Base-by-base conservation (phyloP, 2,113 vertebrate species). In the Periophthalmus modestus region DNA sequence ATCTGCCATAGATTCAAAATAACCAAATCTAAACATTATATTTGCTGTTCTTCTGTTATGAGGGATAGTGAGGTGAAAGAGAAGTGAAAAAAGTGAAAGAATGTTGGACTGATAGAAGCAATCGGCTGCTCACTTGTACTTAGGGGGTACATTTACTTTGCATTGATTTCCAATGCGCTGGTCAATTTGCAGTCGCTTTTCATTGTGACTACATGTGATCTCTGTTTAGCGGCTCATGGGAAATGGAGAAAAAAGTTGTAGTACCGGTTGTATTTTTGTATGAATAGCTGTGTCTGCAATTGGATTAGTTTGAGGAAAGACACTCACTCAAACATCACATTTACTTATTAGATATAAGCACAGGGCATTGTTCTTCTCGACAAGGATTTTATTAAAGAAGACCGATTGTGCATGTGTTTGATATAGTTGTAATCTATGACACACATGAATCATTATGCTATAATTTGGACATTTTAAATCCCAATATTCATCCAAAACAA, bases 121-220 rank as follows among this genome's bases (percentile, higher is more conserved):
- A 95, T 96, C 95, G 96, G 95, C 95, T 96, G 94, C 95, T 98
- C 96, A 97, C 96, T 98, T 98, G 95, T 96, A 96, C 95, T 98
- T 97, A 98, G 96, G 95, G 95, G 97, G 95, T 94, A 94, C 96
- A 98, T 98, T 98, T 98, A 96, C 95, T 96, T 96, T 93, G 93
- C 94, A 98, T 99, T 98, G 97, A 99, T 98, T 98, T 97, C 96
- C 96, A 96, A 98, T 98, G 95, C 91, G 95, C 95, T 82, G 94
- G 96, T 98, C 96, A 97, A 94, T 97, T 97, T 95, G 95, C 95
- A 97, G 97, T 97, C 97, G 98, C 96, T 98, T 97, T 96, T 95
- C 92, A 97, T 98, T 97, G 97, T 95, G 94, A 95, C 92, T 90
- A 95, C 95, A 93, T 94, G 94, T 95, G 94, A 95, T 99, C 96